Conservation (phyloP, 2,797 vertebrate species). For the Geotrypetes seraphini region DNA sequence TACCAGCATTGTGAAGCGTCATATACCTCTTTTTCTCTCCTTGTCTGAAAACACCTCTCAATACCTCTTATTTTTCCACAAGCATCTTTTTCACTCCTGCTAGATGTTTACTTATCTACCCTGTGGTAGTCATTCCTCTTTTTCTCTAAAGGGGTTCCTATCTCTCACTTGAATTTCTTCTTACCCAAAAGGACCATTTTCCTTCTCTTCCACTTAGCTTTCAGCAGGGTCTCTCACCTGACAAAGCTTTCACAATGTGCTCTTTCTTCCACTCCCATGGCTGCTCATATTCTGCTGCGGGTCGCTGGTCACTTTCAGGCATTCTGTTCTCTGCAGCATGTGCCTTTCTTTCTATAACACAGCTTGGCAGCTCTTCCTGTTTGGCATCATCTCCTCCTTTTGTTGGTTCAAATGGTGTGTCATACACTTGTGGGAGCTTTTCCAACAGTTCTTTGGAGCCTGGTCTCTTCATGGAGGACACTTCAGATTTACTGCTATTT, state of each 20-base stretch:
- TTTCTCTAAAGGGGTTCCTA: too few relatives aligned
- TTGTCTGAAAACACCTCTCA: too few relatives aligned
- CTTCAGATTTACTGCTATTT: conserved; percentile 45
- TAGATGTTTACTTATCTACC: too few relatives aligned
- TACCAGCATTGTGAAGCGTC: too few relatives aligned
- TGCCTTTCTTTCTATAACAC: neutral
- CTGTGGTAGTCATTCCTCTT: too few relatives aligned
- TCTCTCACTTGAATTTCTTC: too few relatives aligned
- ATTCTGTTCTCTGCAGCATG: conserved; percentile 59
- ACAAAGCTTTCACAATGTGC: conserved; percentile 80
- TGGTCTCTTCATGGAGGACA: conserved; percentile 7
- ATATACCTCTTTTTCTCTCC: too few relatives aligned
- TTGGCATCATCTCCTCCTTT: conserved; percentile 44
- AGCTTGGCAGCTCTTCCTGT: conserved; percentile 14
- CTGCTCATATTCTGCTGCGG: conserved; percentile 79
- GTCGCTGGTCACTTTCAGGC: conserved; percentile 75
- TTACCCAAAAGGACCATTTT: too few relatives aligned
- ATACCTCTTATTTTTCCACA: too few relatives aligned
- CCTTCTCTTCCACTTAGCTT: too few relatives aligned
- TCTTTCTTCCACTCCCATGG: conserved; percentile 97
- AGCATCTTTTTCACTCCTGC: too few relatives aligned
- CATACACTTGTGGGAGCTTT: conserved; percentile 70
- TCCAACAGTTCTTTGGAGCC: conserved; percentile 33
- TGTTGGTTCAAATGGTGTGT: conserved; percentile 77
- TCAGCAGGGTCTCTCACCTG: conserved; percentile 57